These are phyloP conservation scores for Collichthys lucidus DNA, from an alignment of 2,113 vertebrate species.

Conservation along the genomic window DNA sequence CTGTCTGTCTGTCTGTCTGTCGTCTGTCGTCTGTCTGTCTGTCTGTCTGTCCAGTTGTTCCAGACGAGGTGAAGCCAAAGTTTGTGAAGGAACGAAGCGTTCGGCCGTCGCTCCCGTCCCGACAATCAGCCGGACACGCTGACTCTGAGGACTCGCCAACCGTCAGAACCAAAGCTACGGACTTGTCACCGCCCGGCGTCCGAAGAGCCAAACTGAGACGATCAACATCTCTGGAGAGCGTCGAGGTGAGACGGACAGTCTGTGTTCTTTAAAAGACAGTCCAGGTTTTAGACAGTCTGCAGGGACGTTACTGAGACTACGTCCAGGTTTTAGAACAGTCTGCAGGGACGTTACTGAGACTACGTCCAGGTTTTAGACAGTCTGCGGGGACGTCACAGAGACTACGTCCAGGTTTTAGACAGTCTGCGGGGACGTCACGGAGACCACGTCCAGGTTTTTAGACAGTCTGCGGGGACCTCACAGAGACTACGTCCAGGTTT, in stretches of 20 bases:
- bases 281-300: too few species aligned
- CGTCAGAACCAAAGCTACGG: slow-evolving; percentile 42
- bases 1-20: background rate
- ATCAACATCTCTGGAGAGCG: slow-evolving; percentile 88
- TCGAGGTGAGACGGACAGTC: slow-evolving; percentile 82
- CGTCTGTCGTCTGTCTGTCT: background rate
- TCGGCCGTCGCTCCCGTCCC: slow-evolving; percentile 86
- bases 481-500: too few species aligned
- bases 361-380: too few species aligned
- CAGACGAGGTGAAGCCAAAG: slow-evolving; percentile 87
- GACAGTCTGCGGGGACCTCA: too few species aligned
- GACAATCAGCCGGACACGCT: slow-evolving; percentile 66
- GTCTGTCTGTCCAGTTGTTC: slow-evolving; percentile 57
- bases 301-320: too few species aligned
- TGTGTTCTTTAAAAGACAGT: too few species aligned
- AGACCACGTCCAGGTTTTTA: too few species aligned
- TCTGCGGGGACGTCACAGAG: too few species aligned
- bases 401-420: too few species aligned
- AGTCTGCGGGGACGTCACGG: too few species aligned
- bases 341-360: too few species aligned
- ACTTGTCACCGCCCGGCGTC: slow-evolving; percentile 38
- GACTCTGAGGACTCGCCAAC: slow-evolving; percentile 70
- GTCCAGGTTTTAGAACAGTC: too few species aligned
- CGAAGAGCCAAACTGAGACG: slow-evolving; percentile 80
- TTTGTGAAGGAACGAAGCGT: slow-evolving; percentile 86